Percentiles rank a stretch among this genome's conserved stretches.
phyloP scores from a whole-genome alignment of 2,113 vertebrate genomes.

The Cinclus mexicanus region DNA sequence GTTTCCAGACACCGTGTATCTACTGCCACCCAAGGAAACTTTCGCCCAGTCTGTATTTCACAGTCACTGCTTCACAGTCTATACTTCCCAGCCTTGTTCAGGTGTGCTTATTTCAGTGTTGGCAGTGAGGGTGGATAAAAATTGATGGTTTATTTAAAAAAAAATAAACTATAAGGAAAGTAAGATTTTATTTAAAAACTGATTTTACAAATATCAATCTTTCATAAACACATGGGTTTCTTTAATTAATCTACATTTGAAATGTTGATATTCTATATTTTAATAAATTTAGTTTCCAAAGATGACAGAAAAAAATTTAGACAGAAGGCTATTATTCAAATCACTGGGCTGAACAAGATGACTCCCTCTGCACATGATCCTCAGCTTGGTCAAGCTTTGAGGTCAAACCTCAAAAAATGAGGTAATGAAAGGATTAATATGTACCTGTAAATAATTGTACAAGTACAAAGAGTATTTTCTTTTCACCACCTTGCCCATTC shows the following conservation, averaged over 20 bases:
- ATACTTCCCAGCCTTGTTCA: background rate
- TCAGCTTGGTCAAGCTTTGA: background rate
- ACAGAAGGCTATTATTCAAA: background rate
- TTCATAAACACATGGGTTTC: background rate
- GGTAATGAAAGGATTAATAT: background rate
- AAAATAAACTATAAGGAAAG: background rate
- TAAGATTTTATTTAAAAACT: background rate
- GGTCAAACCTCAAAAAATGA: background rate
- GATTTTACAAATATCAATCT: background rate
- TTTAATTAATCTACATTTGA: background rate
- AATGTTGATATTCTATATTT: background rate
- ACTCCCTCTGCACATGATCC: background rate
- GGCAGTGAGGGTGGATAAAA: background rate
- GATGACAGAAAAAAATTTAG: background rate
- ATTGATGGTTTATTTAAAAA: background rate
- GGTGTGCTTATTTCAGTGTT: background rate
- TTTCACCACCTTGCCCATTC: background rate
- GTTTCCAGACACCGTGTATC: background rate
- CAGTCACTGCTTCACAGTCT: background rate
- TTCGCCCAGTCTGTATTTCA: background rate
- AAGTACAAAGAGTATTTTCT: background rate
- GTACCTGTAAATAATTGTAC: background rate
- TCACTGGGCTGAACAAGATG: background rate
- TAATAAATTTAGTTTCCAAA: background rate
- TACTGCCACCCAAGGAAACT: background rate